Conservation (phyloP, 2,888 invertebrate genomes). For the Patella ulyssiponensis region DNA sequence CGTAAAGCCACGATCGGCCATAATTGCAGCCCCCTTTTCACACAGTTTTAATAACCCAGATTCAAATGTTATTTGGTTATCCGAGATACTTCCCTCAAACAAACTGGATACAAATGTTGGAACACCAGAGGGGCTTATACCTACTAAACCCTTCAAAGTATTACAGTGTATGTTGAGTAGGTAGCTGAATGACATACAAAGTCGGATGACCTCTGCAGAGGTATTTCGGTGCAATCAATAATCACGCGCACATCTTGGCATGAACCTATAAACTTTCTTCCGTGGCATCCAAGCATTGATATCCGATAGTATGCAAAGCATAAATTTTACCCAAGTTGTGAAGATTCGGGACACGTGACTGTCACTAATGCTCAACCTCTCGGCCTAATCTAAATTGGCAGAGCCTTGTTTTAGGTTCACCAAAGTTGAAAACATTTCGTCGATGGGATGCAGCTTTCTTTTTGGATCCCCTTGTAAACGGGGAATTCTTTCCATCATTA, state of each 20-base stretch:
- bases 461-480: not conserved
- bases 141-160: slow-evolving; percentile 18
- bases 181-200: slow-evolving; percentile 16
- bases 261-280: not conserved
- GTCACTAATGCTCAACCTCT: slow-evolving; percentile 14
- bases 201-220: not conserved
- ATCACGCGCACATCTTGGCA: not conserved
- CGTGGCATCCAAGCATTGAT: slow-evolving; percentile 15
- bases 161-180: slow-evolving; percentile 15
- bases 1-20: slow-evolving; percentile 17
- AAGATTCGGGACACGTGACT: slow-evolving; percentile 10
- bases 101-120: slow-evolving; percentile 15
- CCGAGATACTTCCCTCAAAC: slow-evolving; percentile 21
- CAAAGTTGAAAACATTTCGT: not conserved
- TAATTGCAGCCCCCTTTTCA: slow-evolving; percentile 14
- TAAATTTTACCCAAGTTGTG: slow-evolving; percentile 19
- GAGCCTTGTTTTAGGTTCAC: slow-evolving; percentile 12
- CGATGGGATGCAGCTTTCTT: not conserved
- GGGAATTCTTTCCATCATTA: not conserved
- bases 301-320: not conserved
- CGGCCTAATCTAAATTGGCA: slow-evolving; percentile 10
- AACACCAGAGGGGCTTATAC: slow-evolving; percentile 16
- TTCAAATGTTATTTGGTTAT: slow-evolving; percentile 21
- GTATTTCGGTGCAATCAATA: slow-evolving; percentile 12
- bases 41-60: slow-evolving; percentile 16